Conservation (phyloP, 2,888 invertebrate species). For the Nasonovia ribisnigri region DNA sequence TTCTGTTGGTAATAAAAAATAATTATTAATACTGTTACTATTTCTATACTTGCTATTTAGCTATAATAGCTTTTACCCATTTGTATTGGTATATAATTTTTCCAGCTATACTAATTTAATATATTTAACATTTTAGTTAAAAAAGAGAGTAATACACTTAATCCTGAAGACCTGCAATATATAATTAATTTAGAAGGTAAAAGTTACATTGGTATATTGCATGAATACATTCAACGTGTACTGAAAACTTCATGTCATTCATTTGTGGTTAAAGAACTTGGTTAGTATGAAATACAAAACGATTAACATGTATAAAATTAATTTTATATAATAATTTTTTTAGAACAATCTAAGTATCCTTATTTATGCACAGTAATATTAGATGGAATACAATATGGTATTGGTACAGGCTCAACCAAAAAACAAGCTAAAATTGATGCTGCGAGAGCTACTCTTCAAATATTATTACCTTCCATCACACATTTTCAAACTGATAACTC, state of each 20-base stretch:
- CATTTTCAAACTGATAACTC: constrained; percentile 9
- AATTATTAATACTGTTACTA: not conserved
- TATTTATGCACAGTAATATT: constrained; percentile 95
- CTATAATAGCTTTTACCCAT: not conserved
- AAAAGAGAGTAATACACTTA: not conserved
- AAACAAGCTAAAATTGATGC: constrained; percentile 96
- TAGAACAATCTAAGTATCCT: constrained; percentile 90
- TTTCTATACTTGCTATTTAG: not conserved
- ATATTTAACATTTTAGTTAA: not conserved
- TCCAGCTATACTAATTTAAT: not conserved
- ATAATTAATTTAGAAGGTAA: constrained; percentile 98
- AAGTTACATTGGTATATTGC: constrained; percentile 94
- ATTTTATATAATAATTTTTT: not conserved
- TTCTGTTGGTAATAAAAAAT: not conserved
- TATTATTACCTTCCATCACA: constrained; percentile 80
- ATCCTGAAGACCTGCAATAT: constrained; percentile 78
- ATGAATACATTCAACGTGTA: constrained; percentile 97
- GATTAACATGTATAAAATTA: not conserved
- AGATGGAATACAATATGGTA: constrained; percentile 92
- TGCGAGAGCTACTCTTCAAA: constrained; percentile 88
- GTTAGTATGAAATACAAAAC: constrained; percentile 24
- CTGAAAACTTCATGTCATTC: constrained; percentile 89
- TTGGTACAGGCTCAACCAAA: constrained; percentile 94
- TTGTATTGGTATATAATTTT: not conserved
- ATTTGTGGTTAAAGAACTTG: constrained; percentile 89